These are phyloP conservation scores for Aphis gossypii DNA, from an alignment of 1,140 invertebrate species.

Conservation along the genomic window DNA sequence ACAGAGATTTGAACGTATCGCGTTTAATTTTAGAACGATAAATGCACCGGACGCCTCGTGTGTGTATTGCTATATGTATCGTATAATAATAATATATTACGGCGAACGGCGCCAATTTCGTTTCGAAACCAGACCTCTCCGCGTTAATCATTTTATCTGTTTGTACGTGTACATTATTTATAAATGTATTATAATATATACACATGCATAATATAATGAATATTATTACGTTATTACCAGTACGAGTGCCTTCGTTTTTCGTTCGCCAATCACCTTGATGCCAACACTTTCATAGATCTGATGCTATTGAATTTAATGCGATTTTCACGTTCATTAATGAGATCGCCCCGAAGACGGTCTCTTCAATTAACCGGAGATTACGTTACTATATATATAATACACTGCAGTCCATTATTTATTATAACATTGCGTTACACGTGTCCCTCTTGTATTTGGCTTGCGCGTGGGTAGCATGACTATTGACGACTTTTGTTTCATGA, in stretches of 20 bases:
- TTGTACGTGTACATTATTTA: background rate
- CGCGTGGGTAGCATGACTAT: background rate
- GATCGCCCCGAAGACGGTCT: background rate
- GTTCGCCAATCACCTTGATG: background rate
- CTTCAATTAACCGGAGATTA: background rate
- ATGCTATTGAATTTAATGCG: background rate
- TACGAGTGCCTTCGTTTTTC: background rate
- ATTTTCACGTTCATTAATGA: background rate
- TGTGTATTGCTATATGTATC: background rate
- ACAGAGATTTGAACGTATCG: background rate
- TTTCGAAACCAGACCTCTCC: slow-evolving; percentile 30
- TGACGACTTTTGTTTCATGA: background rate
- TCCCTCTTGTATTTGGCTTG: background rate
- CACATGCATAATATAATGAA: background rate
- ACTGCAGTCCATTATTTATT: background rate
- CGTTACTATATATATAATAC: background rate
- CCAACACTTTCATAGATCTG: background rate
- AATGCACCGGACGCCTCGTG: background rate
- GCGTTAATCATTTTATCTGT: background rate
- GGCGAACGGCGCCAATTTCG: background rate
- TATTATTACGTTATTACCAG: background rate
- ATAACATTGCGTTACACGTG: background rate
- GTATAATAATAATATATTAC: background rate
- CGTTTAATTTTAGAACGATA: slow-evolving; percentile 37
- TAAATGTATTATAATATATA: background rate